phyloP scores from a whole-genome alignment of 1,140 invertebrate genomes.

The Ridgeia piscesae region DNA sequence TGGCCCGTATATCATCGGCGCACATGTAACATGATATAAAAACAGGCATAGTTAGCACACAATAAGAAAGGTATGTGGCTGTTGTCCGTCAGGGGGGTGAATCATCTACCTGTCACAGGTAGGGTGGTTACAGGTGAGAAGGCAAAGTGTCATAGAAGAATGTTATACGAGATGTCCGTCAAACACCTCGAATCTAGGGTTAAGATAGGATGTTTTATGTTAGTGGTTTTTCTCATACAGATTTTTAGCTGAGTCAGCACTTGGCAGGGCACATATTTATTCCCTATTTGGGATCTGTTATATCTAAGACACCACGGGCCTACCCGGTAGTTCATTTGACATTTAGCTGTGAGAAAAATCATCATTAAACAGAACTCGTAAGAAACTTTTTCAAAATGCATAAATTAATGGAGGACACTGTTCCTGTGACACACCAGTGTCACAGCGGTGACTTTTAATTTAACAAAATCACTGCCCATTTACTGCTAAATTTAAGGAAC shows the following conservation, averaged over 20 bases:
- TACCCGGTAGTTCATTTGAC: too few relatives aligned
- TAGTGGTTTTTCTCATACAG: too few relatives aligned
- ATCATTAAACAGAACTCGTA: too few relatives aligned
- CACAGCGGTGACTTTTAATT: too few relatives aligned
- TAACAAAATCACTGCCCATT: too few relatives aligned
- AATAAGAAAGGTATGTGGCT: neutral
- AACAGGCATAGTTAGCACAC: neutral
- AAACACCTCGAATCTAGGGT: too few relatives aligned
- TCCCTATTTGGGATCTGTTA: neutral
- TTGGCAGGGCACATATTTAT: neutral
- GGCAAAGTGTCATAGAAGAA: neutral
- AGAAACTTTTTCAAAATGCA: too few relatives aligned
- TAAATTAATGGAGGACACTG: too few relatives aligned
- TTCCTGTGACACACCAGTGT: too few relatives aligned
- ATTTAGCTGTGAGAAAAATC: too few relatives aligned
- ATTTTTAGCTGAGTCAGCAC: neutral
- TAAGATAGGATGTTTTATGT: too few relatives aligned
- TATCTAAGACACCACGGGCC: neutral
- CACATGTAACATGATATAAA: neutral
- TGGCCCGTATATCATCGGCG: neutral
- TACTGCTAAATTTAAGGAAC: too few relatives aligned
- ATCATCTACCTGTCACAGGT: neutral
- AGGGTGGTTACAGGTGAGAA: neutral
- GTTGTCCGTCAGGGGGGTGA: neutral
- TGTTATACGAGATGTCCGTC: neutral